Evolutionary conservation across 2,888 invertebrate genomes (phyloP).

Genomic region (Drosophila ezoana): DNA sequence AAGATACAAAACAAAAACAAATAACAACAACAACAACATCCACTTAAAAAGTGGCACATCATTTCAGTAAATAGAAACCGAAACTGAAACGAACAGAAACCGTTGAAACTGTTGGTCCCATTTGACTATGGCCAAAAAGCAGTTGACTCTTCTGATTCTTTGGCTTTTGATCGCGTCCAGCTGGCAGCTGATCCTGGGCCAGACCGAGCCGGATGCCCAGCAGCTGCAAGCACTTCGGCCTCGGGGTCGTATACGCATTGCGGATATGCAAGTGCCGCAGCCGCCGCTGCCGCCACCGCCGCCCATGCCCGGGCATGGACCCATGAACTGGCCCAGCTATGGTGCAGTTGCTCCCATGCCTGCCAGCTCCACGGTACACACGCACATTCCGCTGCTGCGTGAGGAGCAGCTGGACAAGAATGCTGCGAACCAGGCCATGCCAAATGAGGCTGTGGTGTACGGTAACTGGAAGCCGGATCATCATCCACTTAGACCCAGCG

Average conservation of each 20-base stretch:
- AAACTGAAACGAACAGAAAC: slow-evolving; percentile 60
- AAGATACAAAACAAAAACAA: slow-evolving; percentile 25
- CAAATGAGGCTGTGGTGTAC: slow-evolving; percentile 67
- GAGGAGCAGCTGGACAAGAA: slow-evolving; percentile 46
- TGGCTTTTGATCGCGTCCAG: slow-evolving; percentile 30
- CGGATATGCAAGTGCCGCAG: slow-evolving; percentile 47
- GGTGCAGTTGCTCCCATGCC: slow-evolving; percentile 25
- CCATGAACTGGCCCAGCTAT: slow-evolving; percentile 45
- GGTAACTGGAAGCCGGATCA: slow-evolving; percentile 81
- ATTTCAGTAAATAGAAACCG: slow-evolving; percentile 58
- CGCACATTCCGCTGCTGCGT: slow-evolving; percentile 67
- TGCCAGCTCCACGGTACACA: slow-evolving; percentile 62
- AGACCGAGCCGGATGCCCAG: slow-evolving; percentile 44
- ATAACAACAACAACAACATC: slow-evolving; percentile 22
- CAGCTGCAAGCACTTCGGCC: slow-evolving; percentile 57
- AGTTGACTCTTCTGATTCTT: slow-evolving; percentile 22
- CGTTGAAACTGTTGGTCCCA: slow-evolving; percentile 31
- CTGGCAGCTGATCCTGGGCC: slow-evolving; percentile 23
- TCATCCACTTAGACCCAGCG: slow-evolving; percentile 63
- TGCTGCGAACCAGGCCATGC: slow-evolving; percentile 12
- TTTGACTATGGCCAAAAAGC: slow-evolving; percentile 53
- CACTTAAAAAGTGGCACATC: slow-evolving; percentile 69
- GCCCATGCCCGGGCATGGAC: slow-evolving; percentile 11
- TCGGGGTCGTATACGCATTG: slow-evolving; percentile 69
- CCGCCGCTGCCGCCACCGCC: slow-evolving; percentile 24